Evolutionary conservation across 2,888 invertebrate species (phyloP).

Genomic region (Phalera bucephala): DNA sequence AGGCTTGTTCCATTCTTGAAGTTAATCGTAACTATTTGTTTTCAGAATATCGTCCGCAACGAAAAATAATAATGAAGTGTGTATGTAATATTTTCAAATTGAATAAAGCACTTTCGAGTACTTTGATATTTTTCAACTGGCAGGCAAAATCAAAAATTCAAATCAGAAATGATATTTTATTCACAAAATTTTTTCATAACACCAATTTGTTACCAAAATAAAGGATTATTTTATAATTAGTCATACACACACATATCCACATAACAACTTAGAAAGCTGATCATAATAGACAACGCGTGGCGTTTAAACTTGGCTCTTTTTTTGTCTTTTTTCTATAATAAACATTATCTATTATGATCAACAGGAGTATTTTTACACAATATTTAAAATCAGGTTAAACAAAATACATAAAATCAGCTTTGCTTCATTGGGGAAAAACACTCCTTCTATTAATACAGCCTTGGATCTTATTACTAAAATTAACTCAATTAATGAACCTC

Average conservation of each 20-base stretch:
- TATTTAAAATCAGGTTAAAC: conserved; percentile 45
- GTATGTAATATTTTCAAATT: not conserved
- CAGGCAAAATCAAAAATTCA: conserved; percentile 17
- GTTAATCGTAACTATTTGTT: no score
- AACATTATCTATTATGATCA: conserved; percentile 56
- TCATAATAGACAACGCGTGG: conserved; percentile 51
- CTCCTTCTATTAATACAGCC: conserved; percentile 79
- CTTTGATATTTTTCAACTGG: not conserved
- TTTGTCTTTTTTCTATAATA: conserved; percentile 34
- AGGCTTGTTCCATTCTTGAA: no score
- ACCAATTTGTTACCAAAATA: conserved; percentile 82
- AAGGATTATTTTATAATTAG: conserved; percentile 77
- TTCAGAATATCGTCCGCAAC: conserved; percentile 69
- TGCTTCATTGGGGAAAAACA: conserved; percentile 60
- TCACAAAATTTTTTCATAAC: conserved; percentile 78
- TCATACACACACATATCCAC: conserved; percentile 74
- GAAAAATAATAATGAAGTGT: conserved; percentile 48
- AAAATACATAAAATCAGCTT: conserved; percentile 47
- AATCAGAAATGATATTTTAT: conserved; percentile 77
- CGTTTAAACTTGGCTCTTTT: conserved; percentile 35
- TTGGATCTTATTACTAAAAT: conserved; percentile 78
- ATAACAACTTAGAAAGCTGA: conserved; percentile 68
- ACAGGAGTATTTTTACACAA: conserved; percentile 68
- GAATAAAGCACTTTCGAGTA: not conserved
- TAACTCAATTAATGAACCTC: conserved; percentile 79